Evolutionary conservation across 2,797 vertebrate species (phyloP), one percentile per base, ranked within the genome.

Genomic region (Liparis tanakae): DNA sequence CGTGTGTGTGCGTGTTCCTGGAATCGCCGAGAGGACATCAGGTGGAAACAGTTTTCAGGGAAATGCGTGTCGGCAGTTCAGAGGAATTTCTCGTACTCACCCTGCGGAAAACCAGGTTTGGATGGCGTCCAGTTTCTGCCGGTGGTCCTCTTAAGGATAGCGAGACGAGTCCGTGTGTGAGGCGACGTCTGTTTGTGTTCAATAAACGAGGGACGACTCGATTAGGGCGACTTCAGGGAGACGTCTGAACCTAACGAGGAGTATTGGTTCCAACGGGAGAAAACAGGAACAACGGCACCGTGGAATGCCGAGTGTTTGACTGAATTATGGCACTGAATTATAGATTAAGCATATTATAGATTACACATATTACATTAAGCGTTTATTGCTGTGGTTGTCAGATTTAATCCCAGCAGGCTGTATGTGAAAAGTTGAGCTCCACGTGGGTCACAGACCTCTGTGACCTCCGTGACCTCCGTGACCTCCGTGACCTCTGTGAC

Each of bases 141-240:
- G 25, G 37, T 7, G 18, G 56, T 68, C 48, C 62, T 68, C 25
- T 43, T 10, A 66, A 70, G 41, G 43, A n/a, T 55, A 54, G 25
- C 55, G 36, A 78, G 72, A 51, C 15, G 13, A 65, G 66, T 36
- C 51, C 7, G 67, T 41, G 72, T 77, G 44, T 50, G 65, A 76
- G 68, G 36, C 37, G 25, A 63, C n/a, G 55, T 70, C 72, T 85
- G 77, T 63, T 65, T 85, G 68, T 67, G 70, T 65, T 80, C 39
- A 54, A 67, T 83, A 83, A 87, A 87, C 76, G 74, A 80, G 37
- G 34, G 77, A 79, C 76, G 78, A 84, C 78, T 80, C 86, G 81
- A 91, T 91, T 88, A 88, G 75, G 57, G 80, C 68, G 68, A 74
- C 74, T 86, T 90, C 83, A 84, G 64, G 48, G 75, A 39, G 83